phyloP scores from a whole-genome alignment of 2,797 vertebrate genomes.

The Rousettus madagascariensis region DNA sequence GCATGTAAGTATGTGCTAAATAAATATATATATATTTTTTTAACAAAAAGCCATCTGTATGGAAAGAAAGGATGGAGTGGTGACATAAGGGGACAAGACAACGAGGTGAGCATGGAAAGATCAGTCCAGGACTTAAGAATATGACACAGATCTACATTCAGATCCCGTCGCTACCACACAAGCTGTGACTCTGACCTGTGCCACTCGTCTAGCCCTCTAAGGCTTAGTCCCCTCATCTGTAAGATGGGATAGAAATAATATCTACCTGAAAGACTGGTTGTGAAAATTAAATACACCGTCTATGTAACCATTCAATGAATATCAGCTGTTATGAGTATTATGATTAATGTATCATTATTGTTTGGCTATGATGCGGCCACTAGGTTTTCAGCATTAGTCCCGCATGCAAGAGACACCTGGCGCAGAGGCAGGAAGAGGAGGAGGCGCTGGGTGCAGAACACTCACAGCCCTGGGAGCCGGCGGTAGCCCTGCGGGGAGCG shows the following conservation, averaged over 20 bases:
- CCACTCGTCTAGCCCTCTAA: neutral
- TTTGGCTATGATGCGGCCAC: neutral
- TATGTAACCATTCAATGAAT: neutral
- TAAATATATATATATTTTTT: neutral
- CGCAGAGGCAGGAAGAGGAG: neutral
- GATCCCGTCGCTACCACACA: neutral
- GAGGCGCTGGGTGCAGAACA: neutral
- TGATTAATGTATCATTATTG: too few relatives aligned
- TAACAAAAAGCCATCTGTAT: neutral
- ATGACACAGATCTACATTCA: neutral
- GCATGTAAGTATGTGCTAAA: neutral
- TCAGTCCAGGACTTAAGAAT: neutral
- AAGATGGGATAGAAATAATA: neutral
- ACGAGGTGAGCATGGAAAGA: neutral
- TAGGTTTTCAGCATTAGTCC: neutral
- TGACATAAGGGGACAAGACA: neutral
- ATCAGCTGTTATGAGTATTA: neutral
- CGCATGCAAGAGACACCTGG: accelerated
- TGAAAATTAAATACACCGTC: neutral
- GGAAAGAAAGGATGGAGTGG: neutral
- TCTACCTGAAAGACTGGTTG: neutral
- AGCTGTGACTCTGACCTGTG: neutral
- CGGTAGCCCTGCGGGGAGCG: accelerated
- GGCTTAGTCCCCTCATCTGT: neutral
- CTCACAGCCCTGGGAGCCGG: neutral